A percentile compares a stretch with the other conserved stretches of the same genome.
These are phyloP conservation scores for Diarsia rubi DNA, from an alignment of 2,888 invertebrate genomes.

Conservation along the genomic window DNA sequence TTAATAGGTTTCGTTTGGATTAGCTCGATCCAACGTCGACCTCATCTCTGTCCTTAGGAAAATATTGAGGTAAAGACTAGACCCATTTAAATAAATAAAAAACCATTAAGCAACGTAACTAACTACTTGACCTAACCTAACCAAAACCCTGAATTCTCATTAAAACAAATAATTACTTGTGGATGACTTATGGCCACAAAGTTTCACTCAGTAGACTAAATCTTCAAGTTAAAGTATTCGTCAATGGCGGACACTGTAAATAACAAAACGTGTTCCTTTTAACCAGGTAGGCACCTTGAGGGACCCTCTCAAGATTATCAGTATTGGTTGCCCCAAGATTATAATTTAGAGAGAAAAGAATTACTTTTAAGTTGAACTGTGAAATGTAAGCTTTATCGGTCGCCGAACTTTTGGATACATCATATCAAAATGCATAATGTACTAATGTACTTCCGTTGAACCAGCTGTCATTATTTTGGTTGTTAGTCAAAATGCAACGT, in stretches of 20 bases:
- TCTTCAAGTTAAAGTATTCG: background rate
- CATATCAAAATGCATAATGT: slow-evolving; percentile 5
- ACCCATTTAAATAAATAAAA: too few species aligned
- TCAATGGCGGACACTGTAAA: slow-evolving; percentile 11
- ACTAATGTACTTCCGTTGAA: slow-evolving; percentile 15
- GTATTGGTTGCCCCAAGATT: slow-evolving; percentile 10
- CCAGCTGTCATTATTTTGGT: background rate
- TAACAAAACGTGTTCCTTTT: slow-evolving; percentile 7
- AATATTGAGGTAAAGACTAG: too few species aligned
- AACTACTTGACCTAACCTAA: background rate
- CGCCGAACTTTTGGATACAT: slow-evolving; percentile 7
- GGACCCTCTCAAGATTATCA: slow-evolving; percentile 27
- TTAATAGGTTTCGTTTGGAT: too few species aligned
- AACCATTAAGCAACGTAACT: background rate
- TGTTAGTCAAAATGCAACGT: slow-evolving; percentile 13
- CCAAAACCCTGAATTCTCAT: background rate
- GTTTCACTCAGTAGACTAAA: background rate
- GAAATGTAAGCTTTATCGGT: slow-evolving; percentile 1
- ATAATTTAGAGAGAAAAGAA: background rate
- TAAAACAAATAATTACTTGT: background rate
- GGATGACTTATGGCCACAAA: background rate
- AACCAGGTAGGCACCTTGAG: slow-evolving; percentile 6
- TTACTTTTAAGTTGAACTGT: background rate
- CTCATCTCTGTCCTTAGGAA: too few species aligned
- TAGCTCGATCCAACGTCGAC: too few species aligned